These are phyloP conservation scores for Vidua macroura DNA, from an alignment of 2,113 vertebrate species.

Conservation along the genomic window DNA sequence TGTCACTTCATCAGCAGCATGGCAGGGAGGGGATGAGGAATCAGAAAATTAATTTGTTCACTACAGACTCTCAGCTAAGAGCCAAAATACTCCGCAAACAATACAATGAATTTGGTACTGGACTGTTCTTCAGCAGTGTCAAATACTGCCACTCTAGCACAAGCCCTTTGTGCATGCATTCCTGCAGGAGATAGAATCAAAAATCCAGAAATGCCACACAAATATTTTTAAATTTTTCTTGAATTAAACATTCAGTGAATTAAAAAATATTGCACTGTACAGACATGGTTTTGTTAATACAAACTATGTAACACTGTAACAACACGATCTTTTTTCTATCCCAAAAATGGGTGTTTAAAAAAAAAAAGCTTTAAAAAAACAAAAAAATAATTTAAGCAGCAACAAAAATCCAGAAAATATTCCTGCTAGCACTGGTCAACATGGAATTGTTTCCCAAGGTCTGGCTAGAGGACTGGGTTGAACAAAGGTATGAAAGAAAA, in stretches of 20 bases:
- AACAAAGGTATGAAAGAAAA: not conserved
- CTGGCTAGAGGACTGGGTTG: not conserved
- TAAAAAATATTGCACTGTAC: not conserved
- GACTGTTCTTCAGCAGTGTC: not conserved
- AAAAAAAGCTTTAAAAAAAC: not conserved
- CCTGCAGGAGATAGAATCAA: not conserved
- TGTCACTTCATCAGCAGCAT: not conserved
- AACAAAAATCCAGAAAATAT: not conserved
- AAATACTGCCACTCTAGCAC: not conserved
- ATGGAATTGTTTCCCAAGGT: not conserved
- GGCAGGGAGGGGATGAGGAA: not conserved
- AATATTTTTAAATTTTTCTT: not conserved
- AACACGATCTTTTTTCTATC: not conserved
- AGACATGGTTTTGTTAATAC: not conserved
- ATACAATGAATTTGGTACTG: fast-evolving
- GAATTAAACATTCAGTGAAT: not conserved
- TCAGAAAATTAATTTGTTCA: not conserved
- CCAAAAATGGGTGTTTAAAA: not conserved
- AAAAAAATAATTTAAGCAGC: not conserved
- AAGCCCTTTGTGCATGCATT: not conserved
- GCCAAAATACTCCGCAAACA: not conserved
- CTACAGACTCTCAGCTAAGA: not conserved
- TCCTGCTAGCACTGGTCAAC: not conserved
- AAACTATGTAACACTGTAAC: not conserved
- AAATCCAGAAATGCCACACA: not conserved